Percentiles rank a stretch among this genome's conserved stretches.
These are phyloP conservation scores for Sternarchorhynchus goeldii DNA, from an alignment of 2,797 vertebrate species.

Conservation along the genomic window DNA sequence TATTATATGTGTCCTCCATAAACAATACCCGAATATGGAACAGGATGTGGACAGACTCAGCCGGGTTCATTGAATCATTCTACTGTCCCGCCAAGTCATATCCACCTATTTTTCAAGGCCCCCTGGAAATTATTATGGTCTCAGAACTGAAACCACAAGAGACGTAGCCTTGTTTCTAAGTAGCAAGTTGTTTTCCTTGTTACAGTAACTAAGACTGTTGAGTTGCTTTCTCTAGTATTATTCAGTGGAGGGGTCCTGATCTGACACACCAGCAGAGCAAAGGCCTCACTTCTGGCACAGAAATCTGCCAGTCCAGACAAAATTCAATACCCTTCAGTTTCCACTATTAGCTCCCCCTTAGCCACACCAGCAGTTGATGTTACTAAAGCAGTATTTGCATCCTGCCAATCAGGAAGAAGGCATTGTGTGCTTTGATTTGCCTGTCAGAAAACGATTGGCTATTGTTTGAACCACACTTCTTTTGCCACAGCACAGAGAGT, in stretches of 20 bases:
- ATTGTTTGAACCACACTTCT: not conserved
- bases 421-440: not conserved
- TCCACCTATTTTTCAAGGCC: slow-evolving; percentile 5
- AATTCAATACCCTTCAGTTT: too few relatives aligned
- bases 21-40: slow-evolving; percentile 39
- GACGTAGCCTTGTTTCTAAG: slow-evolving; percentile 5
- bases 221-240: not conserved
- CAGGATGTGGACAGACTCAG: slow-evolving; percentile 37
- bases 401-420: not conserved
- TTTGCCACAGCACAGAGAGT: too few relatives aligned
- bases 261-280: not conserved
- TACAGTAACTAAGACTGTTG: not conserved
- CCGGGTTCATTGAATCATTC: slow-evolving; percentile 20
- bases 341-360: too few relatives aligned
- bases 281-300: too few relatives aligned
- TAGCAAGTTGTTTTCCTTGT: not conserved
- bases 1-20: slow-evolving; percentile 35
- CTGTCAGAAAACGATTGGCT: not conserved
- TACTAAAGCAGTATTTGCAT: not conserved
- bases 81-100: slow-evolving; percentile 31
- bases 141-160: not conserved
- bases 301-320: too few relatives aligned
- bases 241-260: too few relatives aligned
- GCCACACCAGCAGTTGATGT: too few relatives aligned
- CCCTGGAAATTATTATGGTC: slow-evolving; percentile 2